Evolutionary conservation across 2,888 invertebrate species (phyloP).

Genomic region (Habrosyne pyritoides): DNA sequence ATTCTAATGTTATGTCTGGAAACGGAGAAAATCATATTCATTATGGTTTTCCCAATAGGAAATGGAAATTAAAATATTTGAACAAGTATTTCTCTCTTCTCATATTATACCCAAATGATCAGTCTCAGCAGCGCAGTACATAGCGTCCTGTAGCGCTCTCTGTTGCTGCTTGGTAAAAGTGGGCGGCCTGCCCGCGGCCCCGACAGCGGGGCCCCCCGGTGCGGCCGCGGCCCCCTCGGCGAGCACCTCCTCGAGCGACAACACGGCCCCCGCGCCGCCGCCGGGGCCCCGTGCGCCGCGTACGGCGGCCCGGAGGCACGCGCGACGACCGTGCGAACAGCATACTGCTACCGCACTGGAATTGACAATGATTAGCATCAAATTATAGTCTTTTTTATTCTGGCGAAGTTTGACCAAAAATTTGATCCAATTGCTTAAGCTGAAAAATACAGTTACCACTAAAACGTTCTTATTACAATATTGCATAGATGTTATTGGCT

Average conservation of each 20-base stretch:
- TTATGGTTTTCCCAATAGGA: not conserved
- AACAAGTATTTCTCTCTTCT: not conserved
- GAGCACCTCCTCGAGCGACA: slow-evolving; percentile 94
- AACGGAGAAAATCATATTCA: slow-evolving; percentile 9
- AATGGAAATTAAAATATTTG: not conserved
- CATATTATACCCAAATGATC: slow-evolving; percentile 93
- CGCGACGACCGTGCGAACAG: slow-evolving; percentile 93
- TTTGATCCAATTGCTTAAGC: no score
- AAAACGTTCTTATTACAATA: no score
- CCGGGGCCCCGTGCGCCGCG: slow-evolving; percentile 82
- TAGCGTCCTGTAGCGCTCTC: slow-evolving; percentile 94
- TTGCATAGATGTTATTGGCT: no score
- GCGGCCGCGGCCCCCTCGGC: slow-evolving; percentile 88
- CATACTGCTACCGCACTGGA: slow-evolving; percentile 93
- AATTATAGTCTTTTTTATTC: no score
- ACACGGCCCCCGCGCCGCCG: slow-evolving; percentile 87
- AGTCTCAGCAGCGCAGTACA: slow-evolving; percentile 97
- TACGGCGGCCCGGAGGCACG: slow-evolving; percentile 88
- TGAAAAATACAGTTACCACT: no score
- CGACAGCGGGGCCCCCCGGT: slow-evolving; percentile 54
- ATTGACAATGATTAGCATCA: not conserved
- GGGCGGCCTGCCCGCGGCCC: slow-evolving; percentile 47
- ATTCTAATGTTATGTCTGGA: slow-evolving; percentile 93
- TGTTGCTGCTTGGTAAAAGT: slow-evolving; percentile 91
- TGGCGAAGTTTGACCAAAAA: no score